phyloP scores from a whole-genome alignment of 2,113 vertebrate species.

The Aviceda subcristata region DNA sequence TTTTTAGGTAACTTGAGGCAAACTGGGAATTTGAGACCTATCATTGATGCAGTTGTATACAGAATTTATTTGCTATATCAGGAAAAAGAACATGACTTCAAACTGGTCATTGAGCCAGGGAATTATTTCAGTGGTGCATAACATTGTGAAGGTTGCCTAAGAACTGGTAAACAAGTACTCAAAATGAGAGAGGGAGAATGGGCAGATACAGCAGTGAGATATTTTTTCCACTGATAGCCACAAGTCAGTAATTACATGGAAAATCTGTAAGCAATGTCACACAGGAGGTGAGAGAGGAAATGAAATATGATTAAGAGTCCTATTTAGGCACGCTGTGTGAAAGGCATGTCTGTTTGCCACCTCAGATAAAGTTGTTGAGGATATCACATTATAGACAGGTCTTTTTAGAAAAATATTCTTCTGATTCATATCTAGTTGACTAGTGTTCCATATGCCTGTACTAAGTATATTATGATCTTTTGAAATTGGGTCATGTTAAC shows the following conservation, averaged over 20 bases:
- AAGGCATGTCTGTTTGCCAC: neutral
- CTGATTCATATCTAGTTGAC: neutral
- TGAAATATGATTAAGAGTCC: neutral
- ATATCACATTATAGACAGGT: neutral
- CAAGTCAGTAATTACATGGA: slow-evolving; percentile 14
- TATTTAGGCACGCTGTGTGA: neutral
- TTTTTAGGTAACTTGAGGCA: neutral
- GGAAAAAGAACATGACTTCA: neutral
- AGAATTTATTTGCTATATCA: neutral
- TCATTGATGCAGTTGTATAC: neutral
- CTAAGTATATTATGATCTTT: neutral
- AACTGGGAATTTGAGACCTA: neutral
- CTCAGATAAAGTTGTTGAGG: neutral
- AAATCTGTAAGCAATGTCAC: neutral
- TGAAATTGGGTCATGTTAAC: neutral
- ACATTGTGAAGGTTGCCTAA: neutral
- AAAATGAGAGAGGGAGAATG: neutral
- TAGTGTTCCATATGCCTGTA: neutral
- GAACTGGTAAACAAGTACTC: slow-evolving; percentile 15
- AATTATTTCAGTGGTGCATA: neutral
- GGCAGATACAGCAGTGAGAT: neutral
- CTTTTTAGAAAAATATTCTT: neutral
- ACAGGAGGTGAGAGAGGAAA: slow-evolving; percentile 11
- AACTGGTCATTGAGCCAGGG: neutral
- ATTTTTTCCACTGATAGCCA: slow-evolving; percentile 11